These are phyloP conservation scores for Sinocyclocheilus rhinocerous DNA, from an alignment of 2,113 vertebrate genomes.

Conservation along the genomic window DNA sequence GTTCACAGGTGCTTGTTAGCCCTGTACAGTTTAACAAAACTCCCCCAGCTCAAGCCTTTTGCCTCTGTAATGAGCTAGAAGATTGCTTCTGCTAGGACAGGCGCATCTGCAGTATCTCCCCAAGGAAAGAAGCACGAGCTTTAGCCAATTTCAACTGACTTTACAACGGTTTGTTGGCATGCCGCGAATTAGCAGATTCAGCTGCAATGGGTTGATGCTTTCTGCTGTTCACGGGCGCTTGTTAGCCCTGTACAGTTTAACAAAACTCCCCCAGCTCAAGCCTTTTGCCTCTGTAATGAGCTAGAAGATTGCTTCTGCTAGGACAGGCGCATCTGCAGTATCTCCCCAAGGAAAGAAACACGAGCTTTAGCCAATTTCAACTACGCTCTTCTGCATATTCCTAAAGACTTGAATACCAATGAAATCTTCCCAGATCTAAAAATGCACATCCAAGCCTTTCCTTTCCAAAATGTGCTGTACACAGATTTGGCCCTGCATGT, in stretches of 20 bases:
- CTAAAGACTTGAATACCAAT: conserved; percentile 42
- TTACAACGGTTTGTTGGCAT: neutral
- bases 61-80: conserved; percentile 47
- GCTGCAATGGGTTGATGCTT: conserved; percentile 26
- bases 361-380: conserved; percentile 35
- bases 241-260: conserved; percentile 23
- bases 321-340: conserved; percentile 35
- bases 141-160: conserved; percentile 34
- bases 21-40: neutral
- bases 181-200: conserved; percentile 31
- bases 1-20: conserved; percentile 44
- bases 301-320: conserved; percentile 38
- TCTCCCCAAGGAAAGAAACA: conserved; percentile 41
- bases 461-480: neutral
- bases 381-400: conserved; percentile 36
- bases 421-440: conserved; percentile 27
- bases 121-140: conserved; percentile 38
- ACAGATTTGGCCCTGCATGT: neutral
- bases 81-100: conserved; percentile 30
- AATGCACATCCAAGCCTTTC: neutral
- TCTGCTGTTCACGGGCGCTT: conserved; percentile 42
- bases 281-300: conserved; percentile 41
- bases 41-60: conserved; percentile 12
- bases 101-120: conserved; percentile 39
- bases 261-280: conserved; percentile 16